These are phyloP conservation scores for Holothuria scabra DNA, from an alignment of 53 echinoderm and acorn worm species.

Conservation along the genomic window DNA sequence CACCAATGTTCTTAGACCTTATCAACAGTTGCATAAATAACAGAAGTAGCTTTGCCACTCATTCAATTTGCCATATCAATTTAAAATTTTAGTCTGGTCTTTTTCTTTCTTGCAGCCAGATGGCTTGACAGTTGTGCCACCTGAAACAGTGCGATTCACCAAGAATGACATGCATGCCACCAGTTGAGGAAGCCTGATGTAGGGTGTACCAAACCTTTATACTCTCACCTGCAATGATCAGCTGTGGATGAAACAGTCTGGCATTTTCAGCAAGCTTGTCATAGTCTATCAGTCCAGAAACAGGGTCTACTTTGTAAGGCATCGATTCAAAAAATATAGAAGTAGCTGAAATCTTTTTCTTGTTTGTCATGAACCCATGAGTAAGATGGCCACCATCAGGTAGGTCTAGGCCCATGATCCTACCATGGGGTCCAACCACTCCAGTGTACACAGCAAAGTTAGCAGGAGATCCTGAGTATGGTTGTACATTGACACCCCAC, in stretches of 20 bases:
- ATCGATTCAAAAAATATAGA: conserved; percentile 98
- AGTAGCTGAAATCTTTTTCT: conserved; percentile 97
- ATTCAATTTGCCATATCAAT: no score
- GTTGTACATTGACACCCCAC: conserved; percentile 99
- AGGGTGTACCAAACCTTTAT: background rate
- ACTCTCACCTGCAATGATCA: conserved; percentile 87
- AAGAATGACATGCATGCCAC: no score
- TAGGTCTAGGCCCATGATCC: conserved; percentile 97
- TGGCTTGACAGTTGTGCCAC: no score
- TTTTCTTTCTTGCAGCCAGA: no score
- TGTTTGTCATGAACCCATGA: conserved; percentile 93
- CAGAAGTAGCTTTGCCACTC: no score
- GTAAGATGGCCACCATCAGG: conserved; percentile 96
- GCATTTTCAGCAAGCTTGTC: conserved; percentile 84
- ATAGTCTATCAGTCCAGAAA: conserved; percentile 81
- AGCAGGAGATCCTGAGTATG: conserved; percentile 96
- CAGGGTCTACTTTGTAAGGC: conserved; percentile 90
- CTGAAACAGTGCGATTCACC: no score
- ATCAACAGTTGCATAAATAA: no score
- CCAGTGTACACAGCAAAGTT: conserved; percentile 97
- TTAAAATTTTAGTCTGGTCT: no score
- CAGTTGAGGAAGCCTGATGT: no score
- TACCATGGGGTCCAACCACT: conserved; percentile 85
- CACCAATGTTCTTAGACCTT: no score
- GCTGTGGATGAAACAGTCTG: conserved; percentile 80